Percentiles rank a stretch among this genome's conserved stretches.
Evolutionary conservation across 92 coral and sea anemone species (phyloP).

Genomic region (Plumapathes pennacea): DNA sequence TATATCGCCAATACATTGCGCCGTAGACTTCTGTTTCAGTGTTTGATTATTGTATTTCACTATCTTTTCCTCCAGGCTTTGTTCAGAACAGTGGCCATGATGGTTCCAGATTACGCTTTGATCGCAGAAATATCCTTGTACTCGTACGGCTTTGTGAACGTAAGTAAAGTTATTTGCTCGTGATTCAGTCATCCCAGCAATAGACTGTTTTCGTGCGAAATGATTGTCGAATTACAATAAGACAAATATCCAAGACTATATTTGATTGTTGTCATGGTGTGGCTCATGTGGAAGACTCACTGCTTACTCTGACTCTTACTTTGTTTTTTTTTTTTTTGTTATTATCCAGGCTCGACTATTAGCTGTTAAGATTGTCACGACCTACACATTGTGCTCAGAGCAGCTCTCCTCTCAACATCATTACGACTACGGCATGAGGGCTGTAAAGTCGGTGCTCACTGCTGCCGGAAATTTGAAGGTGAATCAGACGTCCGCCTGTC

Average conservation of each 20-base stretch:
- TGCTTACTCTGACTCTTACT: no score
- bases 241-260: no score
- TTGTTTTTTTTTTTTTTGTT: not conserved
- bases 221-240: no score
- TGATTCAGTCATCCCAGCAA: no score
- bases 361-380: conserved; percentile 97
- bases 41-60: not conserved
- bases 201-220: no score
- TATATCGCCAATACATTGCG: not conserved
- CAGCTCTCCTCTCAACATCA: conserved; percentile 98
- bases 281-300: no score
- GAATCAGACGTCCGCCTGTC: no score
- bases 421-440: conserved; percentile 99
- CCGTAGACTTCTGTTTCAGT: not conserved
- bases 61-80: conserved; percentile 58
- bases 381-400: conserved; percentile 95
- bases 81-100: conserved; percentile 98
- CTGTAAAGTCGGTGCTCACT: conserved; percentile 96
- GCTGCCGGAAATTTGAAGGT: conserved; percentile 99
- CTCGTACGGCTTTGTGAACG: conserved; percentile 95
- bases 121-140: conserved; percentile 97
- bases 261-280: no score
- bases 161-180: no score
- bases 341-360: conserved; percentile 79
- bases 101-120: conserved; percentile 98